A percentile compares a stretch with the other conserved stretches of the same genome.
Evolutionary conservation across 2,113 vertebrate genomes (phyloP).

Genomic region (Lutjanus erythropterus): DNA sequence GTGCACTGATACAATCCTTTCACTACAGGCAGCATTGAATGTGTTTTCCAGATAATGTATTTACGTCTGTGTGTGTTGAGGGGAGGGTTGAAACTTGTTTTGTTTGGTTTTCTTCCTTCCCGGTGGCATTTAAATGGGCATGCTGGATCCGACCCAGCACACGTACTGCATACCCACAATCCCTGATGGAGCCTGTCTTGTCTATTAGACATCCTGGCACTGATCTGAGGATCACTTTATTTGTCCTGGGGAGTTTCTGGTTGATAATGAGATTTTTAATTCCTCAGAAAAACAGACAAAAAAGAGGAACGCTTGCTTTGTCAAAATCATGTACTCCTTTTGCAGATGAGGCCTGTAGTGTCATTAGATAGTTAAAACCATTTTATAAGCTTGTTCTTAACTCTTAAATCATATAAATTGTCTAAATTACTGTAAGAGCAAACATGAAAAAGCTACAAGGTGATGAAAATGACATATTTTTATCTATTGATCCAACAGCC

Average conservation of each 20-base stretch:
- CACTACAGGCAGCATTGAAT: constrained; percentile 18
- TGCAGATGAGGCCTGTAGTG: background rate
- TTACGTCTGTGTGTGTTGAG: constrained; percentile 35
- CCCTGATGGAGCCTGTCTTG: constrained; percentile 41
- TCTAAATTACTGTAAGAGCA: background rate
- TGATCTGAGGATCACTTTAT: constrained; percentile 25
- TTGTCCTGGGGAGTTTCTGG: constrained; percentile 17
- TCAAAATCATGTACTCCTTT: constrained; percentile 9
- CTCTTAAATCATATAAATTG: background rate
- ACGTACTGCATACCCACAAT: constrained; percentile 62
- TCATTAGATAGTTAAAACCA: background rate
- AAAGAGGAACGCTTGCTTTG: constrained; percentile 1
- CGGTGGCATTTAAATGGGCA: constrained; percentile 62
- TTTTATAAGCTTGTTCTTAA: background rate
- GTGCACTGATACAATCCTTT: constrained; percentile 5
- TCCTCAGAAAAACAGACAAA: constrained; percentile 9
- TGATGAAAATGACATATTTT: constrained; percentile 1
- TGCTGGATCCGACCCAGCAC: constrained; percentile 63
- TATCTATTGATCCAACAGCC: constrained; percentile 13
- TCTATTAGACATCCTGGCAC: constrained; percentile 53
- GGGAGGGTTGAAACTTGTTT: constrained; percentile 48
- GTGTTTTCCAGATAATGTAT: constrained; percentile 51
- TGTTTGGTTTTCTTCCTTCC: constrained; percentile 64
- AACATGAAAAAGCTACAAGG: constrained; percentile 5
- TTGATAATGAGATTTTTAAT: constrained; percentile 13